Conservation (phyloP, 2,113 vertebrate species). For the Pteronura brasiliensis region DNA sequence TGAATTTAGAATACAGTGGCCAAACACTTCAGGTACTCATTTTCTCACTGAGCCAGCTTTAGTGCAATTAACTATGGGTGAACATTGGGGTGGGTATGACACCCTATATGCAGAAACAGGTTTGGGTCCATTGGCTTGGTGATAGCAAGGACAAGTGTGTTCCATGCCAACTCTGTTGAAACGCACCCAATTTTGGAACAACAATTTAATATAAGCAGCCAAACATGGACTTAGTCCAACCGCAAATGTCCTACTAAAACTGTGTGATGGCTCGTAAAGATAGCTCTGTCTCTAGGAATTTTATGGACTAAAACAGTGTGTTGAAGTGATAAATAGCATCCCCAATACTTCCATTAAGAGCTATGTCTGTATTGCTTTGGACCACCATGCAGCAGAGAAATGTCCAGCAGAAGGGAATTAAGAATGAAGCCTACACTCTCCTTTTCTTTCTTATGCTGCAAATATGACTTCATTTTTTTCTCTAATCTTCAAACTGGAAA, state of each 20-base stretch:
- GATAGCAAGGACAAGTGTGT: neutral
- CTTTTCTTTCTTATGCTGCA: neutral
- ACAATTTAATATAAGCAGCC: conserved; percentile 58
- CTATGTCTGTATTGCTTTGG: neutral
- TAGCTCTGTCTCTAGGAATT: conserved; percentile 61
- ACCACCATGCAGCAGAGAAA: conserved; percentile 5
- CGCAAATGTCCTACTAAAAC: conserved; percentile 63
- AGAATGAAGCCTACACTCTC: neutral
- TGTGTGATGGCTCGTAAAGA: conserved; percentile 67
- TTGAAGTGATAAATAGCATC: conserved; percentile 38
- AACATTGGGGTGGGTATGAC: neutral
- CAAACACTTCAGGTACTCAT: neutral
- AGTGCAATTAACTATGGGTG: neutral
- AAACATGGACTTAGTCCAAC: conserved; percentile 68
- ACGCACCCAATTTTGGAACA: conserved; percentile 41
- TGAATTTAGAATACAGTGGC: neutral
- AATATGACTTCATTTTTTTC: neutral
- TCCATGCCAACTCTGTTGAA: conserved; percentile 59
- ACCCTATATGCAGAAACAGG: neutral
- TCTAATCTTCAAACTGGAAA: neutral
- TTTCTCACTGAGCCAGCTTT: neutral
- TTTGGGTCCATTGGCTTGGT: neutral
- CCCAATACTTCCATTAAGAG: conserved; percentile 20
- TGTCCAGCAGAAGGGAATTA: neutral
- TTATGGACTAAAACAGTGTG: conserved; percentile 52